Percentiles rank a stretch among this genome's conserved stretches.
Evolutionary conservation across 2,797 vertebrate genomes (phyloP).

Genomic region (Hoplostethus atlanticus): DNA sequence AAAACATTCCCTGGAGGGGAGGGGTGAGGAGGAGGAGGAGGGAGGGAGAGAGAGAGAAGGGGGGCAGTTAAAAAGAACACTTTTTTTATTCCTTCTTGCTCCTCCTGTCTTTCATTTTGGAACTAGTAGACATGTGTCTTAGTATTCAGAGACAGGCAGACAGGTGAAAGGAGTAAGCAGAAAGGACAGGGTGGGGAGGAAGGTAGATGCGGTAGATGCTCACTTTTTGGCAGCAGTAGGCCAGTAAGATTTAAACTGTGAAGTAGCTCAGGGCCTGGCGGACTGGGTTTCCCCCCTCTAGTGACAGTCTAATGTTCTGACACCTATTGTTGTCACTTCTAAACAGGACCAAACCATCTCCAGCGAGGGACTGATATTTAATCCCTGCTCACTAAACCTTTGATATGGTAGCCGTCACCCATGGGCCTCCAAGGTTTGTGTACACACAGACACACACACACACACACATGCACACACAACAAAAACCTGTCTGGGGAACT

Average conservation of each 20-base stretch:
- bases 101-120: constrained; percentile 68
- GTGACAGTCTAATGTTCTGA: constrained; percentile 76
- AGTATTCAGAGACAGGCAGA: constrained; percentile 45
- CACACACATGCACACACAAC: constrained; percentile 53
- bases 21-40: constrained; percentile 44
- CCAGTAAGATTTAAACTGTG: constrained; percentile 53
- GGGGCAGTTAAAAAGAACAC: constrained; percentile 46
- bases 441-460: constrained; percentile 55
- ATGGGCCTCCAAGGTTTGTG: constrained; percentile 70
- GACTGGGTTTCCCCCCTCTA: constrained; percentile 79
- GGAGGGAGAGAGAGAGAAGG: constrained; percentile 26
- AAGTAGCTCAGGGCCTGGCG: constrained; percentile 59
- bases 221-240: constrained; percentile 34
- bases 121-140: constrained; percentile 56
- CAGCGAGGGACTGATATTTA: constrained; percentile 76
- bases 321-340: constrained; percentile 81
- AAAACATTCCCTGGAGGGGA: constrained; percentile 84
- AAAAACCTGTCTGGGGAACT: constrained; percentile 72
- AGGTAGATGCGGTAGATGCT: constrained; percentile 14
- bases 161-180: constrained; percentile 19
- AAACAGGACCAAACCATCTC: constrained; percentile 73
- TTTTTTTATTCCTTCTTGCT: constrained; percentile 62
- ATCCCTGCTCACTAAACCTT: constrained; percentile 81
- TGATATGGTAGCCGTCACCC: constrained; percentile 83
- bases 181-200: neutral